These are phyloP conservation scores for Megamerina dolium DNA, from an alignment of 2,888 invertebrate species.

Conservation along the genomic window DNA sequence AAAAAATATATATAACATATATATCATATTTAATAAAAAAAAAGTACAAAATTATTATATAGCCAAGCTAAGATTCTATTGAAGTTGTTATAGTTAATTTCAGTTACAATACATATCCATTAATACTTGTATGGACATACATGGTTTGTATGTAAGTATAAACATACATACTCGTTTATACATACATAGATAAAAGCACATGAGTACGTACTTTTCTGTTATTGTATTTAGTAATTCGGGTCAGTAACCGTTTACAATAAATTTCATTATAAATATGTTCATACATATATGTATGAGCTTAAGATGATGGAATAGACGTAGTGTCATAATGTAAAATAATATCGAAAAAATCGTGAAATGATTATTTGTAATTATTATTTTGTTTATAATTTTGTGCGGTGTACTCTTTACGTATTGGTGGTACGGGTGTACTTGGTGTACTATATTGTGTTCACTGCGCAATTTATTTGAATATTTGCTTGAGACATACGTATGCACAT, in stretches of 20 bases:
- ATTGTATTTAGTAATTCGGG: slow-evolving; percentile 34
- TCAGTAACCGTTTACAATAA: slow-evolving; percentile 45
- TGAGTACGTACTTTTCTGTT: too few species aligned
- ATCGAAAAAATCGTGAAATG: slow-evolving; percentile 38
- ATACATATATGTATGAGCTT: background rate
- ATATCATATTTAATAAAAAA: too few species aligned
- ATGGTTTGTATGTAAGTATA: background rate
- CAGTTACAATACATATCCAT: background rate
- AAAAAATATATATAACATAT: too few species aligned
- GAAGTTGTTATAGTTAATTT: slow-evolving; percentile 1
- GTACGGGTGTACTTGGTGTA: too few species aligned
- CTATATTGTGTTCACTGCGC: too few species aligned
- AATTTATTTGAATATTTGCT: too few species aligned
- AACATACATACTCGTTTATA: background rate
- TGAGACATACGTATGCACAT: too few species aligned
- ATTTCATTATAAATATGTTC: slow-evolving; percentile 30
- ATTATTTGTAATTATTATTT: slow-evolving; percentile 42
- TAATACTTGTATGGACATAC: too few species aligned
- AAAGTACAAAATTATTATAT: too few species aligned
- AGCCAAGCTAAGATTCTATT: slow-evolving; percentile 8
- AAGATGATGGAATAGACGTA: too few species aligned
- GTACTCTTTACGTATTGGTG: too few species aligned
- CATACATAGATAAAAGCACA: too few species aligned
- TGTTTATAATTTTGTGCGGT: slow-evolving; percentile 22
- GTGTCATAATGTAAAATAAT: slow-evolving; percentile 24